Conservation (phyloP, 2,797 vertebrate genomes). For the Pelodytes ibericus region DNA sequence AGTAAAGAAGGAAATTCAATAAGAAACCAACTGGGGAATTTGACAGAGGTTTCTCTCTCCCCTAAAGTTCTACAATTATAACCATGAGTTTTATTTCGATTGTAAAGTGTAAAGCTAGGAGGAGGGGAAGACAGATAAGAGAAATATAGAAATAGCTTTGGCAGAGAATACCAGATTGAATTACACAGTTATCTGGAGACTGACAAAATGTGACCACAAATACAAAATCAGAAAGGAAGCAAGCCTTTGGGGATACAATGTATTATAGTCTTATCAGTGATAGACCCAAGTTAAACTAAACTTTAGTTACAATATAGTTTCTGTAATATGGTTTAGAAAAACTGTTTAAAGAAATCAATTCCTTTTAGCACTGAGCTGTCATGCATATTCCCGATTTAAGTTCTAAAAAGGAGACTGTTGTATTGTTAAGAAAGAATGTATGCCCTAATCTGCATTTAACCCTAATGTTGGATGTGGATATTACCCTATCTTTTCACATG, state of each 20-base stretch:
- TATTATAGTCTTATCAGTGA: not conserved
- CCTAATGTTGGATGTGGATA: too few species aligned
- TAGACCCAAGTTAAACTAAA: not conserved
- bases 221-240: not conserved
- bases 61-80: constrained; percentile 19
- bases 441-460: too few species aligned
- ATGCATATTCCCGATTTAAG: too few species aligned
- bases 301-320: not conserved
- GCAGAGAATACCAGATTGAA: constrained; percentile 2
- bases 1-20: not conserved
- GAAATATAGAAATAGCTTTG: not conserved
- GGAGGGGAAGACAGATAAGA: constrained; percentile 13
- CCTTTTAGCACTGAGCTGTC: too few species aligned
- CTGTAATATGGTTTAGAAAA: too few species aligned
- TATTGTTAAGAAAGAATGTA: too few species aligned
- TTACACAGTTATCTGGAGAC: constrained; percentile 18
- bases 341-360: too few species aligned
- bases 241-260: not conserved
- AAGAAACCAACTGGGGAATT: not conserved
- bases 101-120: constrained; percentile 19
- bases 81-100: constrained; percentile 14
- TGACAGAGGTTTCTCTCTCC: constrained; percentile 1
- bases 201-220: too few species aligned
- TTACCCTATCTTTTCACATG: too few species aligned
- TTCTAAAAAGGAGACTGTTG: too few species aligned